Evolutionary conservation across 1,140 invertebrate species (phyloP).

Genomic region (Schlechtendalia chinensis): DNA sequence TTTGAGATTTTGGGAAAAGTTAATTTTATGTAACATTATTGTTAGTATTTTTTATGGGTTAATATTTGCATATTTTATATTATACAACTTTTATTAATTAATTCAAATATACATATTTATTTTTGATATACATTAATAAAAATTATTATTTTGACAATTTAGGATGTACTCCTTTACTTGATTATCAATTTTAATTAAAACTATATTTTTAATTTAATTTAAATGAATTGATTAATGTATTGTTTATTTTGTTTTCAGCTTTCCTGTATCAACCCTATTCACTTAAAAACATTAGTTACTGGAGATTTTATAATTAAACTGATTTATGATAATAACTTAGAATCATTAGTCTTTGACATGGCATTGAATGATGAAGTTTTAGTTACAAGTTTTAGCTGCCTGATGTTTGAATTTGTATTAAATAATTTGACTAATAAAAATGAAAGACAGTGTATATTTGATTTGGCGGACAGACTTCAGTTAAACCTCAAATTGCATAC

Average conservation of each 20-base stretch:
- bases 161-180: no score
- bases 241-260: conserved; percentile 18
- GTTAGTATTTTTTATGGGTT: no score
- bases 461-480: conserved; percentile 23
- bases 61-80: no score
- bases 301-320: conserved; percentile 1
- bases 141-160: no score
- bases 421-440: conserved; percentile 9
- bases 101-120: no score
- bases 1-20: no score
- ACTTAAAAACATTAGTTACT: not conserved
- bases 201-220: no score
- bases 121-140: no score
- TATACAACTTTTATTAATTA: no score
- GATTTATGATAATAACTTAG: conserved; percentile 19
- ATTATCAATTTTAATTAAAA: no score
- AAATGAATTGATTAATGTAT: not conserved
- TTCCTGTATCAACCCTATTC: conserved; percentile 3
- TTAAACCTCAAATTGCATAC: conserved; percentile 12
- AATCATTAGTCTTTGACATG: conserved; percentile 7
- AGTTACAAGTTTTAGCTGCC: not conserved
- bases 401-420: conserved; percentile 38
- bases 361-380: conserved; percentile 16
- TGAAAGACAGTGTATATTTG: not conserved
- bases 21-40: no score